These are phyloP conservation scores for Mystacornis crossleyi DNA, from an alignment of 2,113 vertebrate species.

Conservation along the genomic window DNA sequence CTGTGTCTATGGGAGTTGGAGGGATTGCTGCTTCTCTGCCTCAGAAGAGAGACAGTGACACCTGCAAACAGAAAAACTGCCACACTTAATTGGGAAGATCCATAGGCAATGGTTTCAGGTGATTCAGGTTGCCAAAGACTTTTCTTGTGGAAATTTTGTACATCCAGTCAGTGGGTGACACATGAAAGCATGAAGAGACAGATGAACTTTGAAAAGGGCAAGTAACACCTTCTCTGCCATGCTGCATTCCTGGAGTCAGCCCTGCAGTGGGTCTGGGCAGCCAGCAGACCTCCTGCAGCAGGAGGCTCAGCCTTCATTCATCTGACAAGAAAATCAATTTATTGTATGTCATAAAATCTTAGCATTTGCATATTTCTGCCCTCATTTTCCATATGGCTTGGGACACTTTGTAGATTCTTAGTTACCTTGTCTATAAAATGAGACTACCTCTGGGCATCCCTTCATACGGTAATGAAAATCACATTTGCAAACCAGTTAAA, in stretches of 20 bases:
- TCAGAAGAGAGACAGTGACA: neutral
- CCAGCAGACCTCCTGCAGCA: neutral
- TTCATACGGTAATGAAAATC: neutral
- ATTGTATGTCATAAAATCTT: neutral
- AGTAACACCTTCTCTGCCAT: accelerated
- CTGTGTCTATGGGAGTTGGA: neutral
- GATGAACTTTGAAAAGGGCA: neutral
- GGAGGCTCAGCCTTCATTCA: neutral
- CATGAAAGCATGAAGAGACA: neutral
- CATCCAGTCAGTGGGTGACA: neutral
- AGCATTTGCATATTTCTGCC: neutral
- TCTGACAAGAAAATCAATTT: neutral
- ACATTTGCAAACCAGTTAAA: neutral
- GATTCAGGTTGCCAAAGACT: neutral
- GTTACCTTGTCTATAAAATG: neutral
- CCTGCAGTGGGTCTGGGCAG: neutral
- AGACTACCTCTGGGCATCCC: neutral
- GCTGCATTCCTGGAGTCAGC: neutral
- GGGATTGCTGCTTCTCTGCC: neutral
- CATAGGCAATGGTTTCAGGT: neutral
- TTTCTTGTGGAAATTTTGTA: neutral
- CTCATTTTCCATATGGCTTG: neutral
- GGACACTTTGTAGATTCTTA: accelerated
- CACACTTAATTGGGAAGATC: accelerated
- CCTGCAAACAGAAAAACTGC: neutral